Percentiles rank a stretch among this genome's conserved stretches.
phyloP scores from a whole-genome alignment of 2,888 invertebrate species.

The Amphipoea oculea region DNA sequence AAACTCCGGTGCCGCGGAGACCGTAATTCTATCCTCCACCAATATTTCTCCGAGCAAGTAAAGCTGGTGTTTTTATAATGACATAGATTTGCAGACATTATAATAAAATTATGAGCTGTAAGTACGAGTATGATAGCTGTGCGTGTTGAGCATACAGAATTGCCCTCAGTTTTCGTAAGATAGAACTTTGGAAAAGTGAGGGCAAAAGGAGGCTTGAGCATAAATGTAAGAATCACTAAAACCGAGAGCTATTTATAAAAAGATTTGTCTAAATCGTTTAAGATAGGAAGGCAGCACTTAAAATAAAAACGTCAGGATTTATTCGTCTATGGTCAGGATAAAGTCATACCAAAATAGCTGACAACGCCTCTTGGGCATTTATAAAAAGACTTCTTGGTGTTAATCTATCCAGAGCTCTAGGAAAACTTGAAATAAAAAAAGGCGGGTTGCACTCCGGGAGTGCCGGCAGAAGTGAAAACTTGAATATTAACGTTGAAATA shows the following conservation, averaged over 20 bases:
- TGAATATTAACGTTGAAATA: too few species aligned
- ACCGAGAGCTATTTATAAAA: not conserved
- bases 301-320: slow-evolving; percentile 12
- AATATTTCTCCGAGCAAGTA: not conserved
- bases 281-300: not conserved
- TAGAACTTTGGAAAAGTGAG: not conserved
- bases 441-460: too few species aligned
- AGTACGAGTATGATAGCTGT: slow-evolving; percentile 16
- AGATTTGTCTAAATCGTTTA: slow-evolving; percentile 5
- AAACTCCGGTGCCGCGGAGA: too few species aligned
- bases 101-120: not conserved
- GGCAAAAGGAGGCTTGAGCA: not conserved
- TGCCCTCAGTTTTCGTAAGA: not conserved
- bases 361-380: not conserved
- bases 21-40: not conserved
- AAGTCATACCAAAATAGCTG: slow-evolving; percentile 9
- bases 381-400: slow-evolving; percentile 4
- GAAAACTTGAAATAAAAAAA: slow-evolving; percentile 12
- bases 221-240: not conserved
- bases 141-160: slow-evolving; percentile 2
- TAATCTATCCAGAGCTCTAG: not conserved
- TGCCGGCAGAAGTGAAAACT: too few species aligned
- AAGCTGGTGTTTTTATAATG: not conserved
- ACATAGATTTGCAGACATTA: not conserved
- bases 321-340: not conserved